Conservation (phyloP, 2,888 invertebrate species). For the Fissipunctia ypsillon region DNA sequence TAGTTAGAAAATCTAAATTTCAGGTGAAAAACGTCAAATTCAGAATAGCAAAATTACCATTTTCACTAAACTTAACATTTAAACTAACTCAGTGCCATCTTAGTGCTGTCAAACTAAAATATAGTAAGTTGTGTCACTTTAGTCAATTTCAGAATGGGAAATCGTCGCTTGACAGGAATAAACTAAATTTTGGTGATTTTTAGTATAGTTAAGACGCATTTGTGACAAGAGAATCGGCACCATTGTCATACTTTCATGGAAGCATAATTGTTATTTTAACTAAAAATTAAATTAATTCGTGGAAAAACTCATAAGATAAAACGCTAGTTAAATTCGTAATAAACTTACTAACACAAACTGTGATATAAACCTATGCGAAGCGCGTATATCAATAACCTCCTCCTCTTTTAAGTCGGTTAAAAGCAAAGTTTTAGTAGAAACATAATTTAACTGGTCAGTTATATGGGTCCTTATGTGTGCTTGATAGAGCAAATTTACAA, state of each 20-base stretch:
- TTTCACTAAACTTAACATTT: no score
- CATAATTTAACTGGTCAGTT: conserved; percentile 18
- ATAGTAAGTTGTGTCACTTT: no score
- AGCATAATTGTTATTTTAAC: conserved; percentile 14
- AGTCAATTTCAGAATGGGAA: no score
- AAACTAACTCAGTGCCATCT: no score
- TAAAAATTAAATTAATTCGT: conserved; percentile 8
- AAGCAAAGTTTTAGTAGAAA: conserved; percentile 9
- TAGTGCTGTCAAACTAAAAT: no score
- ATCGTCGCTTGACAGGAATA: no score
- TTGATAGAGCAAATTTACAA: conserved; percentile 9
- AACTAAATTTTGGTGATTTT: no score
- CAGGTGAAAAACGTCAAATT: no score
- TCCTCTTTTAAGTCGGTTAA: not conserved
- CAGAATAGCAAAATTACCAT: no score
- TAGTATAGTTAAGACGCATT: no score
- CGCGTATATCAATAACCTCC: not conserved
- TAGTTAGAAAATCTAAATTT: no score
- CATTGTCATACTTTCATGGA: conserved; percentile 7
- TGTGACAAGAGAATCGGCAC: no score
- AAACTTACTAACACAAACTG: not conserved
- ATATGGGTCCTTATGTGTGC: not conserved
- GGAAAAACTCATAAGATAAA: conserved; percentile 14
- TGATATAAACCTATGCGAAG: not conserved
- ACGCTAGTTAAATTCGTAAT: conserved; percentile 13